Base-by-base conservation (phyloP, 2,888 invertebrate species). In the Xylota segnis region DNA sequence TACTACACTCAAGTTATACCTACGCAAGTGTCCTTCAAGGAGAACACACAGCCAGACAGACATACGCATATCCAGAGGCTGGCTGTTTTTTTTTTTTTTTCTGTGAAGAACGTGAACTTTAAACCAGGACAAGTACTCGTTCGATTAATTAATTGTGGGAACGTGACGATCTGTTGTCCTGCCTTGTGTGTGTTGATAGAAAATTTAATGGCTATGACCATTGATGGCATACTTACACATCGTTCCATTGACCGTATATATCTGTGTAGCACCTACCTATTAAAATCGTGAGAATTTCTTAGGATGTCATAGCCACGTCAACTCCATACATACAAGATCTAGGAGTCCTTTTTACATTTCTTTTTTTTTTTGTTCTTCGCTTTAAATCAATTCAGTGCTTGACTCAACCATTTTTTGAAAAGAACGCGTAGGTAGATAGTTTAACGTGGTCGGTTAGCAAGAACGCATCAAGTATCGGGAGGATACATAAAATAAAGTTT, bases 231-330 rank as follows among this genome's bases (percentile, higher is more conserved):
- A 77, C 52, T 52, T 47, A 52, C 43, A 61, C 18, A 37, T 18
- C 50, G 47, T 50, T 12, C 45, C n/a, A 37, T 37, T 68, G 9
- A 47, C 4, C 23, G 5, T 34, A 37, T 34, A 37, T 23, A 23
- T 59, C 14, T 18, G 23, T 18, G 23, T 34, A 16, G 18, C 52
- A 43, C 34, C 34, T 34, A 56, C 4, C 58, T 37, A 66, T 45
- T 56, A 59, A 56, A 34, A 9, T 27, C 86, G 86, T 86, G 86
- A 77, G 86, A 86, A 86, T 63, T 68, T 56, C 54, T 58, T 72
- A 72, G 82, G 61, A 82, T 86, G 86, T 86, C 86, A 65, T 34
- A 68, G 76, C 86, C 86, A 86, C 86, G 86, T 86, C 82, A 86
- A 82, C 82, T 23, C 40, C 47, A 56, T 6, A 43, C 32, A 29